These are phyloP conservation scores for Fissipunctia ypsillon DNA, from an alignment of 2,888 invertebrate genomes.

Conservation along the genomic window DNA sequence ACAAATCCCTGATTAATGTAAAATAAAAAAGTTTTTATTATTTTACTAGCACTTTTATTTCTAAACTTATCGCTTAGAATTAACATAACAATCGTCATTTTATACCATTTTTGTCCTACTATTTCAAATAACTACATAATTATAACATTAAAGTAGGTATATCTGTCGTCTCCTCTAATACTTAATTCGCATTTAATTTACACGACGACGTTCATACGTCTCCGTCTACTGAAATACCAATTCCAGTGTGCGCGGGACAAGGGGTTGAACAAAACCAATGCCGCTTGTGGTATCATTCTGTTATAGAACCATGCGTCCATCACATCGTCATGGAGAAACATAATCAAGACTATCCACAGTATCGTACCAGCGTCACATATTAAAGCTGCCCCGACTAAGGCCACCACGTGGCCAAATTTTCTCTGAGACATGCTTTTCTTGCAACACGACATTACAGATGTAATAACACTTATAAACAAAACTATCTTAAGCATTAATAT, in stretches of 20 bases:
- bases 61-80: slow-evolving; percentile 2
- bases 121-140: not conserved
- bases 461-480: slow-evolving; percentile 57
- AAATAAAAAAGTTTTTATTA: slow-evolving; percentile 23
- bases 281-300: slow-evolving; percentile 51
- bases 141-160: not conserved
- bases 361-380: slow-evolving; percentile 59
- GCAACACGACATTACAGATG: slow-evolving; percentile 61
- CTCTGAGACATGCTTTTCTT: slow-evolving; percentile 53
- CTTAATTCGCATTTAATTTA: slow-evolving; percentile 17
- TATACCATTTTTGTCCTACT: not conserved
- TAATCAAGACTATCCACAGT: slow-evolving; percentile 23
- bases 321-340: not conserved
- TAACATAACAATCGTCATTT: not conserved
- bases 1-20: not conserved
- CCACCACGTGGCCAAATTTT: slow-evolving; percentile 55
- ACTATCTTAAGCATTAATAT: slow-evolving; percentile 51
- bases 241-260: slow-evolving; percentile 52
- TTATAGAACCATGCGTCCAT: slow-evolving; percentile 41
- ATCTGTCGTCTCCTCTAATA: not conserved
- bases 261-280: slow-evolving; percentile 48
- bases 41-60: slow-evolving; percentile 10
- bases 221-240: slow-evolving; percentile 41
- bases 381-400: slow-evolving; percentile 64
- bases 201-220: slow-evolving; percentile 44